A percentile compares a stretch with the other conserved stretches of the same genome.
phyloP scores from a whole-genome alignment of 2,888 invertebrate species.

The Hemithea aestivaria region DNA sequence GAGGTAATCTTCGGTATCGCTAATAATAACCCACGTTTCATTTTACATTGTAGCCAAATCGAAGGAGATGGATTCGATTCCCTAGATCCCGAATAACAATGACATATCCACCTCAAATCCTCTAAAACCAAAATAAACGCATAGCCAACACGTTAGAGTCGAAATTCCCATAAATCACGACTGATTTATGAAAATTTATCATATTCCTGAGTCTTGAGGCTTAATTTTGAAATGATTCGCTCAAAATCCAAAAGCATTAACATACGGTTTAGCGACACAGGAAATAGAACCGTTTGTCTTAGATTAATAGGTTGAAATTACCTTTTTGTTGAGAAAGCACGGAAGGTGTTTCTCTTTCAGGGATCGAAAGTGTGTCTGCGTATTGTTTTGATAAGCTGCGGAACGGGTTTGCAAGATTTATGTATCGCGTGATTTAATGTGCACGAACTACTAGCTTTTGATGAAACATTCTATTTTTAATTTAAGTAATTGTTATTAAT shows the following conservation, averaged over 20 bases:
- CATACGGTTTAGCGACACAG: constrained; percentile 35
- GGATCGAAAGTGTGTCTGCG: constrained; percentile 74
- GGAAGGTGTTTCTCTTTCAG: constrained; percentile 56
- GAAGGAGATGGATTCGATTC: constrained; percentile 57
- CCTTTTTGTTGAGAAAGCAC: constrained; percentile 33
- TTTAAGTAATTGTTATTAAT: constrained; percentile 12
- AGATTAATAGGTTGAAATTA: constrained; percentile 43
- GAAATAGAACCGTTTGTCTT: constrained; percentile 52
- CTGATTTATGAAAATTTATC: constrained; percentile 78
- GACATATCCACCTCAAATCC: constrained; percentile 52
- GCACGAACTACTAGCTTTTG: constrained; percentile 75
- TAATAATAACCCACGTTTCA: constrained; percentile 19
- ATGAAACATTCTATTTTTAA: constrained; percentile 65
- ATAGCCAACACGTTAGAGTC: constrained; percentile 73
- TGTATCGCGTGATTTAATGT: constrained; percentile 76
- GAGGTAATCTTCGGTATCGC: constrained; percentile 15
- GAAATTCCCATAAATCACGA: constrained; percentile 74
- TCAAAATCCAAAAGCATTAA: constrained; percentile 44
- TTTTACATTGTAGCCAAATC: constrained; percentile 43
- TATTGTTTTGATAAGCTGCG: constrained; percentile 80
- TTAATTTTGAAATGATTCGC: constrained; percentile 74
- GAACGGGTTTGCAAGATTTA: constrained; percentile 78
- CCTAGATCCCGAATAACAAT: constrained; percentile 44
- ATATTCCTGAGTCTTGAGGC: constrained; percentile 75
- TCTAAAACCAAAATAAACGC: constrained; percentile 65